Percentiles rank a stretch among this genome's conserved stretches.
These are phyloP conservation scores for cat (Felis catus) DNA, from an alignment of 2,113 vertebrate genomes.

Conservation along the genomic window F.catus_Fca126_mat1.0 CM031414.1:93491001-93491500, in stretches of 20 bases:
- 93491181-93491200: neutral
- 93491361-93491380: neutral
- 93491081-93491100: neutral
- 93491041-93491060: neutral
- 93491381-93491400: neutral
- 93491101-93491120: neutral
- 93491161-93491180: neutral
- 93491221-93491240: neutral
- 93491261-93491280: neutral
- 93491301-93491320: neutral
- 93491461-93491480: neutral
- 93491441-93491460: neutral
- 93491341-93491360: neutral
- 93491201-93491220: neutral
- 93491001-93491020: neutral
- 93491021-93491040: neutral
- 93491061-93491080: neutral
- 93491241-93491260: neutral
- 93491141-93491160: neutral
- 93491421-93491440: neutral
- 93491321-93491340: neutral
- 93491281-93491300: neutral
- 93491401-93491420: neutral
- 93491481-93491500: neutral
- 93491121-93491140: neutral